A percentile compares a stretch with the other conserved stretches of the same genome.
These are phyloP conservation scores for Puma concolor DNA, from an alignment of 2,113 vertebrate species.

Conservation along the genomic window DNA sequence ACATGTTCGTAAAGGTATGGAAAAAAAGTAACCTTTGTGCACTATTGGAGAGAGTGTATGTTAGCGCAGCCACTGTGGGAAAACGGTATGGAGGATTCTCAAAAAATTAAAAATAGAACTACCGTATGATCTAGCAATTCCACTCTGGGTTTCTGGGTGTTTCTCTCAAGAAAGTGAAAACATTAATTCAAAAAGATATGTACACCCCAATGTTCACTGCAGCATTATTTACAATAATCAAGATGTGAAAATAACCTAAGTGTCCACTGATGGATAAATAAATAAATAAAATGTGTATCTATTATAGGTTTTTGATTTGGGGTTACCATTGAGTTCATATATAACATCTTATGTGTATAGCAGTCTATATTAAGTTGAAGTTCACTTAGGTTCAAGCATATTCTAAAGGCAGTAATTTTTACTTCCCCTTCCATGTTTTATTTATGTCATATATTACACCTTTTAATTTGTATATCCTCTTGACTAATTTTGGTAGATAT, in stretches of 20 bases:
- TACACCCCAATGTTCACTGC: neutral
- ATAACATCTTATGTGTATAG: neutral
- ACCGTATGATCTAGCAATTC: neutral
- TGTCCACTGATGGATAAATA: neutral
- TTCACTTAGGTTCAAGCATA: neutral
- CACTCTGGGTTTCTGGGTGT: neutral
- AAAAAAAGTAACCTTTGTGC: neutral
- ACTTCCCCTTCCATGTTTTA: neutral
- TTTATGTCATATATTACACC: neutral
- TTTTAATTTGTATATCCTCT: neutral
- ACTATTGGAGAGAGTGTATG: neutral
- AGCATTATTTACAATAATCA: neutral
- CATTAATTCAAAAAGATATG: neutral
- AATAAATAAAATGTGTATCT: neutral
- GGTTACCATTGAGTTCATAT: neutral
- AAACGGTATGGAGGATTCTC: neutral
- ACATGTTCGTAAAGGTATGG: neutral
- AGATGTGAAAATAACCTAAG: neutral
- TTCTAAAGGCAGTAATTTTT: neutral
- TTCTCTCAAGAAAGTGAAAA: neutral
- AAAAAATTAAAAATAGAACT: neutral
- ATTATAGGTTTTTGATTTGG: neutral
- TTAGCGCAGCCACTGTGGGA: neutral
- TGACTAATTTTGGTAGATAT: neutral
- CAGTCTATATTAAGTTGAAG: neutral